phyloP scores from a whole-genome alignment of 2,113 vertebrate species.

The Brachyhypopomus gauderio region DNA sequence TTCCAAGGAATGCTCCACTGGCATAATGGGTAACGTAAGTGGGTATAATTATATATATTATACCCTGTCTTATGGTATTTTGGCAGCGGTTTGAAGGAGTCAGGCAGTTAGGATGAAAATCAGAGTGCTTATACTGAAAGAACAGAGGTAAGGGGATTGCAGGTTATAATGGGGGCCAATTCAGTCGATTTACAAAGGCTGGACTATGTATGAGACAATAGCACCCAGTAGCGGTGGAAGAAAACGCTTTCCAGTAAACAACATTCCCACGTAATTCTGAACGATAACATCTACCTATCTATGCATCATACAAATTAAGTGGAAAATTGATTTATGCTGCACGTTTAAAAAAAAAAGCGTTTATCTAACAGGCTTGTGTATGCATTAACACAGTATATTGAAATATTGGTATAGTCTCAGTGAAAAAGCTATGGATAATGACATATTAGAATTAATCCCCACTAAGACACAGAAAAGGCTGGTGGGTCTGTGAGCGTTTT shows the following conservation, averaged over 20 bases:
- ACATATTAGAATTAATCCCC: conserved; percentile 32
- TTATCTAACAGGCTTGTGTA: conserved; percentile 7
- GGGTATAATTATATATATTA: conserved; percentile 88
- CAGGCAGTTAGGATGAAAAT: conserved; percentile 78
- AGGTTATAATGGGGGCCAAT: conserved; percentile 5
- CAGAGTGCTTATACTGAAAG: conserved; percentile 71
- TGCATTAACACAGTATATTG: conserved; percentile 19
- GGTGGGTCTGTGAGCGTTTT: conserved; percentile 54
- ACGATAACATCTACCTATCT: background rate
- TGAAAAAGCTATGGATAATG: conserved; percentile 1
- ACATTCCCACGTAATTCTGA: background rate
- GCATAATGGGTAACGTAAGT: conserved; percentile 87
- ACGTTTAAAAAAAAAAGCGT: background rate
- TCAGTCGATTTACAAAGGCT: conserved; percentile 26
- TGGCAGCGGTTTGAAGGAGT: conserved; percentile 82
- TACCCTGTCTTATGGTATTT: conserved; percentile 86
- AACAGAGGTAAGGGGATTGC: conserved; percentile 55
- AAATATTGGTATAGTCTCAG: conserved; percentile 23
- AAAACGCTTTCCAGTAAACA: conserved; percentile 47
- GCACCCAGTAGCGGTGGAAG: conserved; percentile 68
- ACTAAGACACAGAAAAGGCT: conserved; percentile 38
- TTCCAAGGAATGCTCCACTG: conserved; percentile 82
- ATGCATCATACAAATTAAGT: background rate
- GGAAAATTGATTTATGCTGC: background rate
- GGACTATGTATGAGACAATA: conserved; percentile 67